Evolutionary conservation across 1,140 invertebrate genomes (phyloP).

Genomic region (Tetramorium simillimum): DNA sequence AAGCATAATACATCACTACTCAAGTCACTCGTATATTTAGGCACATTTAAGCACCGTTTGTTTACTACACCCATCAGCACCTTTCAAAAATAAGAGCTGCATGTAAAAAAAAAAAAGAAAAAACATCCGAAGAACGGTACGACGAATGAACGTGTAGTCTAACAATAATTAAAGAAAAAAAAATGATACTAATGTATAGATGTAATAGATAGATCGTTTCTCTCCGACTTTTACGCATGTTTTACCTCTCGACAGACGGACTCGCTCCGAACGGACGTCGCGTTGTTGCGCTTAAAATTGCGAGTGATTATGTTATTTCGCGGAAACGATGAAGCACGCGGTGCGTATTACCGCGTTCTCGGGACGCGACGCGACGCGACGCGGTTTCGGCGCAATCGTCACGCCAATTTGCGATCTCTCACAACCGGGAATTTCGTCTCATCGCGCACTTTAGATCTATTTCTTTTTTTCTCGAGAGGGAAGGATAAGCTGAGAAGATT

Average conservation of each 20-base stretch:
- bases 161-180: slow-evolving; percentile 48
- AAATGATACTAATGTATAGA: slow-evolving; percentile 56
- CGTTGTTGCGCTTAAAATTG: slow-evolving; percentile 53
- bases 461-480: neutral
- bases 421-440: slow-evolving; percentile 54
- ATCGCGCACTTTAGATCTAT: slow-evolving; percentile 42
- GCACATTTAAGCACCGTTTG: slow-evolving; percentile 72
- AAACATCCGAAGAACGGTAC: slow-evolving; percentile 45
- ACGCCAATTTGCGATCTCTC: slow-evolving; percentile 55
- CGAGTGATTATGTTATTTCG: slow-evolving; percentile 66
- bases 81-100: slow-evolving; percentile 54
- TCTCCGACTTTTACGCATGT: slow-evolving; percentile 65
- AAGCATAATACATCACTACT: slow-evolving; percentile 74
- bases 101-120: slow-evolving; percentile 43
- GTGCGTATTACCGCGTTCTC: slow-evolving; percentile 41
- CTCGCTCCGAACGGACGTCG: slow-evolving; percentile 47
- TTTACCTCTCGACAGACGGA: slow-evolving; percentile 56
- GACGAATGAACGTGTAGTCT: slow-evolving; percentile 46
- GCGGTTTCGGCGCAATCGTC: slow-evolving; percentile 57
- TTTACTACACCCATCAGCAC: slow-evolving; percentile 71
- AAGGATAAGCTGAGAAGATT: neutral
- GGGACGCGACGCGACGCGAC: neutral
- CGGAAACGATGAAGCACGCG: slow-evolving; percentile 33
- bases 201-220: slow-evolving; percentile 58
- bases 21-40: slow-evolving; percentile 68